Evolutionary conservation across 2,888 invertebrate genomes (phyloP).

Genomic region (Micropterix aruncella): DNA sequence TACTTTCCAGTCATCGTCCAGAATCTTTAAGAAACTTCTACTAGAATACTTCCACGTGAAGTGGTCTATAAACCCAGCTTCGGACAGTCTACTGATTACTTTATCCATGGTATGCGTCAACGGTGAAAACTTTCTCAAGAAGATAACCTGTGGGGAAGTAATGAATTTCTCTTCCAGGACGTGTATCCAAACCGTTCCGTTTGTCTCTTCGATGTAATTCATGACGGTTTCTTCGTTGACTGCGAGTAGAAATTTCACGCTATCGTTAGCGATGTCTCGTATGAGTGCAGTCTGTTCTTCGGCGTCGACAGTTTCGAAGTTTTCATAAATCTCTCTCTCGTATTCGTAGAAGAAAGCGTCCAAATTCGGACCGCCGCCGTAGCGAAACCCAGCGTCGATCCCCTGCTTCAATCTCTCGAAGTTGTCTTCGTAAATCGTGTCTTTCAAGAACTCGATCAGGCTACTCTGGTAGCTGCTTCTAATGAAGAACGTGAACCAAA

Average conservation of each 20-base stretch:
- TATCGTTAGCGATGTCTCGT: neutral
- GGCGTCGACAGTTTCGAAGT: neutral
- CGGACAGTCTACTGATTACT: neutral
- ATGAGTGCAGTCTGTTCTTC: neutral
- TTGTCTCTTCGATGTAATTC: neutral
- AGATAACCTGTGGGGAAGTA: neutral
- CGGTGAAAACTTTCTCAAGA: neutral
- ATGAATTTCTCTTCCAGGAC: neutral
- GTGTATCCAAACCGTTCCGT: neutral
- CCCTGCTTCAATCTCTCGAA: neutral
- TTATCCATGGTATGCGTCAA: neutral
- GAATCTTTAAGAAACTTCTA: neutral
- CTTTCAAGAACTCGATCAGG: neutral
- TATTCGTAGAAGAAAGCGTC: neutral
- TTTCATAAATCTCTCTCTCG: neutral
- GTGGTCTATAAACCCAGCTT: neutral
- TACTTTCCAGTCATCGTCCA: neutral
- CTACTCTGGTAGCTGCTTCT: neutral
- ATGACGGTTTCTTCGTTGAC: neutral
- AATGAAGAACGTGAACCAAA: neutral
- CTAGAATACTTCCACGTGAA: neutral
- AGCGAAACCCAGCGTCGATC: neutral
- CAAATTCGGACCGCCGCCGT: neutral
- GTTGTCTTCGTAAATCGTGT: neutral
- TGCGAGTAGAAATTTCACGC: neutral